Percentiles rank a stretch among this genome's conserved stretches.
These are phyloP conservation scores for Sipha maydis DNA, from an alignment of 2,888 invertebrate species.

Conservation along the genomic window DNA sequence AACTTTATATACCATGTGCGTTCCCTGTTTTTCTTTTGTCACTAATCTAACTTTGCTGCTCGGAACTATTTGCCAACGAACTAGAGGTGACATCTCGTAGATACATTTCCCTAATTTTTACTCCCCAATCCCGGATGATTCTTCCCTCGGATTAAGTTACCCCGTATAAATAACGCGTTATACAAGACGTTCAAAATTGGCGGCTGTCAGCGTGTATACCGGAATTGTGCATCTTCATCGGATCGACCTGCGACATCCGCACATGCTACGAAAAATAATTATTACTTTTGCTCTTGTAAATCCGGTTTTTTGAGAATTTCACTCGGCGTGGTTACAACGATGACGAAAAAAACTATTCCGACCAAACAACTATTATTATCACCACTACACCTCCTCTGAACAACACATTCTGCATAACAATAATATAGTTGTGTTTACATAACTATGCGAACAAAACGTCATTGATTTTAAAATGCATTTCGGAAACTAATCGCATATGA, in stretches of 20 bases:
- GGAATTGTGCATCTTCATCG: background rate
- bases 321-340: background rate
- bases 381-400: background rate
- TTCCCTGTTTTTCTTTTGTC: too few relatives aligned
- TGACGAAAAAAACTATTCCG: background rate
- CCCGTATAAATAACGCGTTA: background rate
- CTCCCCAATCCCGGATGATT: background rate
- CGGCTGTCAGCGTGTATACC: background rate
- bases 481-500: background rate
- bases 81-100: background rate
- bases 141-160: background rate
- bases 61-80: background rate
- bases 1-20: too few relatives aligned
- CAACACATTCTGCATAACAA: background rate
- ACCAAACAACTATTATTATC: background rate
- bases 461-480: conserved; percentile 31
- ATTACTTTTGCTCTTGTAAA: conserved; percentile 17
- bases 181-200: background rate
- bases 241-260: background rate
- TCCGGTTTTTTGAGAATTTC: conserved; percentile 51
- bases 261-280: background rate
- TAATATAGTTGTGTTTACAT: background rate
- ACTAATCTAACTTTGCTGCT: background rate
- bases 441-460: background rate
- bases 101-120: conserved; percentile 5